Evolutionary conservation across 2,797 vertebrate genomes (phyloP).

Genomic region (Nyctibius grandis): DNA sequence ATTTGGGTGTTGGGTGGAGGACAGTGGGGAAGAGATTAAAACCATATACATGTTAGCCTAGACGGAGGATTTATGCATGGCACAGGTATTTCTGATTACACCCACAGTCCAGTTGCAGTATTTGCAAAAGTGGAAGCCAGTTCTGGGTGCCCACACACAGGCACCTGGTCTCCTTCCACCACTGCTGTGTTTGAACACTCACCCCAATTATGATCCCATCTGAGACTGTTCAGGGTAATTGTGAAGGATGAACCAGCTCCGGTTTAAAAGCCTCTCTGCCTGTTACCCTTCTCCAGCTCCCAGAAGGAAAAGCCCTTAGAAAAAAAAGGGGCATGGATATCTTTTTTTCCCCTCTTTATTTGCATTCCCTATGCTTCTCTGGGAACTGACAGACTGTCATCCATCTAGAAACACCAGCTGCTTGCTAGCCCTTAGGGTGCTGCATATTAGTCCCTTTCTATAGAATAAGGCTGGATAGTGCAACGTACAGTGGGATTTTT

Average conservation of each 20-base stretch:
- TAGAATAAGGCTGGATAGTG: background rate
- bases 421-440: background rate
- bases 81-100: background rate
- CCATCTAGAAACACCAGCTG: background rate
- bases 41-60: background rate
- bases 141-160: background rate
- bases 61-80: background rate
- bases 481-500: background rate
- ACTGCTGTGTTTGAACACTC: background rate
- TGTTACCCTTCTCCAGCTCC: background rate
- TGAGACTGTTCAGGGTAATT: background rate
- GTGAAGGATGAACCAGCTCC: background rate
- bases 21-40: background rate
- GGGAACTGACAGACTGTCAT: background rate
- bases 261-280: background rate
- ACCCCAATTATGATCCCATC: background rate
- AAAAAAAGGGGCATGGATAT: background rate
- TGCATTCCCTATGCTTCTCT: background rate
- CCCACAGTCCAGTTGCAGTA: background rate
- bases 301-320: background rate
- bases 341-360: background rate
- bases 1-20: accelerated
- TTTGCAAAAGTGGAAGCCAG: background rate
- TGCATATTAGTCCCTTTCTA: background rate
- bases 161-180: background rate